Evolutionary conservation across 2,113 vertebrate genomes (phyloP), one percentile per base, ranked within the genome.

Genomic region (Zosterops japonicus): DNA sequence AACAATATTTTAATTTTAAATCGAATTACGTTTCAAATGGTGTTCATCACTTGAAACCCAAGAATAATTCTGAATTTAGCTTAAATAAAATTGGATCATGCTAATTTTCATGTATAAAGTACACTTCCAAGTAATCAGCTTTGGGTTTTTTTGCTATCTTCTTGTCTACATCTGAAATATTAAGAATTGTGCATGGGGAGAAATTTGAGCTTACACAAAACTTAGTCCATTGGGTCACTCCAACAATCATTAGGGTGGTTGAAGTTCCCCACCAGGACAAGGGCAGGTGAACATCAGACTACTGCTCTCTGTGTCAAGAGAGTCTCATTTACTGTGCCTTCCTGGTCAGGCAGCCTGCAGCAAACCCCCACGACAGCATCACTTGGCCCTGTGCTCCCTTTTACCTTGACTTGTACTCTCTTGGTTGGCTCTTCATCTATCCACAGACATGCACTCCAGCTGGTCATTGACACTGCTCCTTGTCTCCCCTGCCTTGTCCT

Each of bases 1-100:
- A 95, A 80, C 33, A 80, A 94, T 89, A 87, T 90, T 92, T 96
- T 94, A 93, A 44, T 84, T 93, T 94, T 76, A 78, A 84, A 82
- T 87, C 76, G 20, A 55, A 83, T 89, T 93, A 64, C 53, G 5
- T 61, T 94, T 93, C 17, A 21, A 76, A 89, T 69, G 13, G 4
- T 3, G 2, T 93, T 90, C 13, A 74, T 76, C 46, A 74, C 41
- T 89, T 75, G 50, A 91, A 93, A 82, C 17, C 61, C 6, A 59
- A 78, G 49, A 81, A 78, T 53, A 83, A 61, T 68, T 90, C 53
- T 59, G 21, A 84, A 87, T 80, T 74, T 55, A 68, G 4, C 89
- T 88, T 82, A 47, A 75, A 67, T 79, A 81, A 46, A 95, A 77
- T 47, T 64, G 8, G 6, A 74, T 85, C 31, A 35, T 46, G 3